phyloP scores from a whole-genome alignment of 2,113 vertebrate genomes.

The Cochlearius cochlearius region DNA sequence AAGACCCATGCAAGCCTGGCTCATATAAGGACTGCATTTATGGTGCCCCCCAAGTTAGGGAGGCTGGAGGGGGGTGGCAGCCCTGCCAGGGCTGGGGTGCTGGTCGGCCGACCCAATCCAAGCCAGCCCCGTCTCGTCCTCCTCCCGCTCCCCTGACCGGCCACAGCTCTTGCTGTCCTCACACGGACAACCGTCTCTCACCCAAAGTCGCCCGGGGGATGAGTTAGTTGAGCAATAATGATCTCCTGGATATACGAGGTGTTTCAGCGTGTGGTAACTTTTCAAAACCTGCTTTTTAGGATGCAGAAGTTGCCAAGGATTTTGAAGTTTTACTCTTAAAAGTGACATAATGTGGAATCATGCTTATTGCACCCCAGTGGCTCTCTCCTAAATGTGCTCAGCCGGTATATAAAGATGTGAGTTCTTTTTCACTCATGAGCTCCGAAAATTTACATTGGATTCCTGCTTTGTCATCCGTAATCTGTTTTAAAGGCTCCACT shows the following conservation, averaged over 20 bases:
- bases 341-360: neutral
- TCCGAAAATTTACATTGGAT: constrained; percentile 26
- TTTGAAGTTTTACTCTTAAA: constrained; percentile 42
- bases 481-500: neutral
- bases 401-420: neutral
- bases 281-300: neutral
- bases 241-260: neutral
- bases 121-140: rapidly evolving
- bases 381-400: constrained; percentile 1
- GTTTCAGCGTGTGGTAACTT: neutral
- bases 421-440: constrained; percentile 17
- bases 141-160: rapidly evolving
- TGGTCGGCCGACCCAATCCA: rapidly evolving
- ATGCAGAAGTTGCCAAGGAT: neutral
- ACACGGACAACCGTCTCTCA: rapidly evolving
- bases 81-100: neutral
- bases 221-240: neutral
- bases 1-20: neutral
- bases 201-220: neutral
- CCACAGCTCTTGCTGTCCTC: rapidly evolving
- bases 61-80: neutral
- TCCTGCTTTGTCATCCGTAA: constrained; percentile 13
- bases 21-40: neutral
- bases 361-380: neutral
- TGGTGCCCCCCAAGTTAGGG: neutral